These are phyloP conservation scores for Brachyistius frenatus DNA, from an alignment of 2,113 vertebrate species.

Conservation along the genomic window DNA sequence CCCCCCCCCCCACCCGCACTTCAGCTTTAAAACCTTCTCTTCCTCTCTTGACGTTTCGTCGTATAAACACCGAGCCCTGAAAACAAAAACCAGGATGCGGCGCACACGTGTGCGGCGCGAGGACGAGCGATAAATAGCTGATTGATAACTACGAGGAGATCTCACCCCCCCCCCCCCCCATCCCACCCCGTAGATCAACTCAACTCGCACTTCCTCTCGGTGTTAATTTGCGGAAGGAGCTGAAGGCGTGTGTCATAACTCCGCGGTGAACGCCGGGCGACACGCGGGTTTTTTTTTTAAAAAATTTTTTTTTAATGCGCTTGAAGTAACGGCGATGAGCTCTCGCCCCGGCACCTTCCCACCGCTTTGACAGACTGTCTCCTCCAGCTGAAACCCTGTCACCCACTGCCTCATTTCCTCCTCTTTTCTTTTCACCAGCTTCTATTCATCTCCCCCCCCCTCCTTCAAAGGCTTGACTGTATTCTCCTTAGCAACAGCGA, in stretches of 20 bases:
- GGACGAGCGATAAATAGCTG: too few species aligned
- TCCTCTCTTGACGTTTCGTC: background rate
- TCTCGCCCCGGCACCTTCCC: slow-evolving; percentile 41
- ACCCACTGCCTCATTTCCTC: slow-evolving; percentile 71
- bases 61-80: background rate
- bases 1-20: background rate
- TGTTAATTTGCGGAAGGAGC: slow-evolving; percentile 26
- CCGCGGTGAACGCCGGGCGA: background rate
- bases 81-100: background rate
- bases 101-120: too few species aligned
- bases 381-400: slow-evolving; percentile 68
- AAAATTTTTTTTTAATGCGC: background rate
- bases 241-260: slow-evolving; percentile 29
- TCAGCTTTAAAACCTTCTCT: slow-evolving; percentile 5
- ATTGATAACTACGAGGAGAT: too few species aligned
- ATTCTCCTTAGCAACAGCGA: slow-evolving; percentile 83
- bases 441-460: slow-evolving; percentile 34
- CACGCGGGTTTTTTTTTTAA: too few species aligned
- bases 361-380: slow-evolving; percentile 65
- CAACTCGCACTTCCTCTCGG: slow-evolving; percentile 6
- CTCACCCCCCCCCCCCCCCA: too few species aligned
- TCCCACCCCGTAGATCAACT: background rate
- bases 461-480: slow-evolving; percentile 50
- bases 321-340: slow-evolving; percentile 42
- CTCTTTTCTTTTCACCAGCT: slow-evolving; percentile 61